phyloP scores from a whole-genome alignment of 2,797 vertebrate species.

The Eulemur coronatus region DNA sequence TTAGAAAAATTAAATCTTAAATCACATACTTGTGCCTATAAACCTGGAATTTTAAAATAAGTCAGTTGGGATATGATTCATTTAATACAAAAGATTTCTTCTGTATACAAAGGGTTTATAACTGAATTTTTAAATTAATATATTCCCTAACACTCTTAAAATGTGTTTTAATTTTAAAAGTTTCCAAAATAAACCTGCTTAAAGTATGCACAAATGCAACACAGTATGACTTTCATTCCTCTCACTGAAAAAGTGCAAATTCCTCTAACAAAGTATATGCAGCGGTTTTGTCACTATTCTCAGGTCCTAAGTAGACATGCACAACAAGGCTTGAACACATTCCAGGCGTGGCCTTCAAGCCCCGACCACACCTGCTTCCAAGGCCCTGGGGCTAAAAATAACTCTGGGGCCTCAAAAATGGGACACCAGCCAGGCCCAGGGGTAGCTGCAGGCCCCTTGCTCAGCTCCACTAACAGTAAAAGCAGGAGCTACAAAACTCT shows the following conservation, averaged over 20 bases:
- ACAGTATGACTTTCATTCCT: background rate
- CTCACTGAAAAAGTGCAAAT: background rate
- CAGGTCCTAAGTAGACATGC: background rate
- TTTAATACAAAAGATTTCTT: constrained; percentile 9
- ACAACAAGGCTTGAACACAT: constrained; percentile 53
- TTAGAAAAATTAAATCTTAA: background rate
- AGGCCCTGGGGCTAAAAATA: constrained; percentile 74
- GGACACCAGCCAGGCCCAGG: constrained; percentile 58
- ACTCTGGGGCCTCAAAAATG: constrained; percentile 59
- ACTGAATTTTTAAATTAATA: constrained; percentile 26
- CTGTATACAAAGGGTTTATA: background rate
- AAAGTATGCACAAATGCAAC: background rate
- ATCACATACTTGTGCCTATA: background rate
- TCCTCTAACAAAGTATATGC: background rate
- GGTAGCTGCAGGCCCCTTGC: constrained; percentile 49
- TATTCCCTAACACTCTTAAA: constrained; percentile 31
- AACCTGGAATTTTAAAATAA: constrained; percentile 15
- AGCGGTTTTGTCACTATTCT: background rate
- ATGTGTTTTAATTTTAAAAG: constrained; percentile 28
- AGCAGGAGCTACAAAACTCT: background rate
- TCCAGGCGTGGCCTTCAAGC: constrained; percentile 67
- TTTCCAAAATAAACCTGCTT: constrained; percentile 39
- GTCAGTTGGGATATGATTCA: background rate
- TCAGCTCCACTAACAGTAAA: constrained; percentile 7
- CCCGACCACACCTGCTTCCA: constrained; percentile 75